Evolutionary conservation across 2,113 vertebrate species (phyloP).

Genomic region (Microcebus tavaratra): DNA sequence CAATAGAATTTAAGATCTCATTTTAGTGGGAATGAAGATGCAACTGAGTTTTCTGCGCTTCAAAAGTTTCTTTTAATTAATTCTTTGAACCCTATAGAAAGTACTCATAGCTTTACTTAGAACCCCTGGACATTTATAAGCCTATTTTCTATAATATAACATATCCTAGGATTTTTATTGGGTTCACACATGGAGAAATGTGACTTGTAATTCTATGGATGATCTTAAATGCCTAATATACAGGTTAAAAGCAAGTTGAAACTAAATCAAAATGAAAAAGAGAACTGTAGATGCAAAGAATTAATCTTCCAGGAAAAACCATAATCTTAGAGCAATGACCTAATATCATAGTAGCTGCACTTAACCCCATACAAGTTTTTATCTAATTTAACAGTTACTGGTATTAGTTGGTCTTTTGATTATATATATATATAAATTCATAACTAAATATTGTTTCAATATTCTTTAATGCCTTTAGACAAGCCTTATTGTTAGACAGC

Average conservation of each 20-base stretch:
- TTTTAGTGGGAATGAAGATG: neutral
- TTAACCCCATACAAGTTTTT: neutral
- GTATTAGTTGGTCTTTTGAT: neutral
- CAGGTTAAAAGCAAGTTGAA: neutral
- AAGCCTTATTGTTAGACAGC: neutral
- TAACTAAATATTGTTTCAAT: slow-evolving; percentile 15
- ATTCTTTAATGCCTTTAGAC: neutral
- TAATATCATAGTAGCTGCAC: neutral
- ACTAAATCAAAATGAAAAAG: slow-evolving; percentile 10
- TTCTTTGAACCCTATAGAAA: slow-evolving; percentile 30
- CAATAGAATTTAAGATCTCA: slow-evolving; percentile 69
- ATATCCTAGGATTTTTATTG: slow-evolving; percentile 40
- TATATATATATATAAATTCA: neutral
- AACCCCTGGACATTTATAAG: slow-evolving; percentile 25
- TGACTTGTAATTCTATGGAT: slow-evolving; percentile 23
- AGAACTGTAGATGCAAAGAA: neutral
- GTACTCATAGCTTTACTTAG: slow-evolving; percentile 24
- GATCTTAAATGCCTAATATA: neutral
- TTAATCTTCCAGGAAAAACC: neutral
- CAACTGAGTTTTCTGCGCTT: neutral
- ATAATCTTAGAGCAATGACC: neutral
- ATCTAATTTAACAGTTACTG: neutral
- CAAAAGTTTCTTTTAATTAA: slow-evolving; percentile 56
- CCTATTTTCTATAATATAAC: slow-evolving; percentile 41
- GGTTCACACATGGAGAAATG: neutral